These are phyloP conservation scores for Acrocephalus kingi DNA, from an alignment of 2,113 vertebrate species.

Conservation along the genomic window DNA sequence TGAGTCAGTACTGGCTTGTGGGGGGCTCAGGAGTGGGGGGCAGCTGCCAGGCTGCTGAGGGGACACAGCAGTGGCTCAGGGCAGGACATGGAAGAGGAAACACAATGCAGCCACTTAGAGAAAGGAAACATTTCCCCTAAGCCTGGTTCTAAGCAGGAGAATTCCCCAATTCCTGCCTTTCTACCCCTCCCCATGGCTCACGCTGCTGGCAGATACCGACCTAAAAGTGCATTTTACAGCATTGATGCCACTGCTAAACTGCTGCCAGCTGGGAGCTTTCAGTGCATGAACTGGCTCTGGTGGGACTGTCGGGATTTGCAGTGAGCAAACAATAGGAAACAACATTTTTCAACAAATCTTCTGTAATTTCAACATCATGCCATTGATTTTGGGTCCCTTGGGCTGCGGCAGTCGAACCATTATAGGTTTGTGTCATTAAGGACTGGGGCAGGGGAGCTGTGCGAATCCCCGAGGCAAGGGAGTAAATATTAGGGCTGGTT, in stretches of 20 bases:
- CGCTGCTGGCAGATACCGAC: background rate
- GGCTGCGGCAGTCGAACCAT: constrained; percentile 58
- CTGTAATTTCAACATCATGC: constrained; percentile 57
- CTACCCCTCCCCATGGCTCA: background rate
- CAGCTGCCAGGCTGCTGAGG: background rate
- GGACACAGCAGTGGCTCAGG: fast-evolving
- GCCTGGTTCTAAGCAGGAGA: background rate
- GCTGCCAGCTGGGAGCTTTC: constrained; percentile 27
- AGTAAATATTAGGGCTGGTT: background rate
- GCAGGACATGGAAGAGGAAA: background rate
- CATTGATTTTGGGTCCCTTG: constrained; percentile 73
- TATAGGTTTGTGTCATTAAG: constrained; percentile 71
- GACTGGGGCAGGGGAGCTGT: constrained; percentile 37
- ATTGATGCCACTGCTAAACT: constrained; percentile 6
- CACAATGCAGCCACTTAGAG: background rate
- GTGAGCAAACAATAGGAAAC: constrained; percentile 73
- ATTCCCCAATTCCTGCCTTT: background rate
- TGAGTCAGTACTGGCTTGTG: background rate
- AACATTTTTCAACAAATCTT: constrained; percentile 70
- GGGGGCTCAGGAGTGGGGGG: background rate
- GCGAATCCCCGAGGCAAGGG: background rate
- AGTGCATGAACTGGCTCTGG: constrained; percentile 58
- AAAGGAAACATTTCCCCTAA: background rate
- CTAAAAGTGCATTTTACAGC: background rate
- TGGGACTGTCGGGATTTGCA: constrained; percentile 47